Conservation (phyloP, 1,140 invertebrate genomes). For the Papilio polyxenes region DNA sequence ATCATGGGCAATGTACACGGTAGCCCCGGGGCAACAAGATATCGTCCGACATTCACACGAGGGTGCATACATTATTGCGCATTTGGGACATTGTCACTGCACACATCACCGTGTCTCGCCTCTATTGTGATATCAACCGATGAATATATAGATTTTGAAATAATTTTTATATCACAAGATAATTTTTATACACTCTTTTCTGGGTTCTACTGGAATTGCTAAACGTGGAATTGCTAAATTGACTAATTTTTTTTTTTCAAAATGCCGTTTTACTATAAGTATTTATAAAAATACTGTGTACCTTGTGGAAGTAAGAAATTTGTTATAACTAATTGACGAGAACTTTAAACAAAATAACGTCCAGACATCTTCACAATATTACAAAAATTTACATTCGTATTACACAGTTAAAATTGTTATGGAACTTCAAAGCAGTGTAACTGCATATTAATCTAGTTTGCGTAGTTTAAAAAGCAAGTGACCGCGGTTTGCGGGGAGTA, state of each 20-base stretch:
- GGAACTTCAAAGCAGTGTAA: constrained; percentile 14
- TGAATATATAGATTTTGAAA: not conserved
- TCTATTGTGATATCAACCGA: constrained; percentile 36
- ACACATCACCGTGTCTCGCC: constrained; percentile 28
- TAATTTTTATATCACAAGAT: not conserved
- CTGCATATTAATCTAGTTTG: constrained; percentile 22
- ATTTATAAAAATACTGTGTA: too few species aligned
- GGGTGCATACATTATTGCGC: constrained; percentile 47
- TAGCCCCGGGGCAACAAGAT: constrained; percentile 41
- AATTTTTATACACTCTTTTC: not conserved
- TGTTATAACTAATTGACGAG: too few species aligned
- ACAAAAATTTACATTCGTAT: not conserved
- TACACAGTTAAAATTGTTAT: not conserved
- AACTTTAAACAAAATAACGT: not conserved
- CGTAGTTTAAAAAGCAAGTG: constrained; percentile 27
- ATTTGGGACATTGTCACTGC: constrained; percentile 40
- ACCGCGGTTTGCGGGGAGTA: constrained; percentile 24
- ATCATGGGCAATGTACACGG: constrained; percentile 38
- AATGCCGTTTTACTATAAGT: too few species aligned
- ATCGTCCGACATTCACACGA: constrained; percentile 21
- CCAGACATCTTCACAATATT: not conserved
- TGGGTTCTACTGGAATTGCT: not conserved
- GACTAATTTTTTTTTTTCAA: too few species aligned
- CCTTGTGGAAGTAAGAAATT: too few species aligned
- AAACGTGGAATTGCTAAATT: too few species aligned